Evolutionary conservation across 2,113 vertebrate genomes (phyloP), one percentile per base, ranked within the genome.

Genomic region (Phalacrocorax aristotelis): DNA sequence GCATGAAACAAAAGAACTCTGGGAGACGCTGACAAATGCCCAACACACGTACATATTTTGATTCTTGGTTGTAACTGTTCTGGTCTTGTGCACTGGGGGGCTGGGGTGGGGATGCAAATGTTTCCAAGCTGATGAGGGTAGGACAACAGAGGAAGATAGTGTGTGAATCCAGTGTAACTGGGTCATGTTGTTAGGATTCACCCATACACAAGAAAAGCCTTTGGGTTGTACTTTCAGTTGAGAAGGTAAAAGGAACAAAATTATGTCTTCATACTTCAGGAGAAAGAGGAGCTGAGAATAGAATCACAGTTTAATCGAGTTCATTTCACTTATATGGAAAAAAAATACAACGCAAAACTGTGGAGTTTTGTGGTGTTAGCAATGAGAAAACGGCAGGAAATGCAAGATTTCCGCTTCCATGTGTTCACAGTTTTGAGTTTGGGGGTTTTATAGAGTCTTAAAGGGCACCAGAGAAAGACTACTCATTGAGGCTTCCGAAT

Each of bases 41-140:
- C n/a, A 6, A 49, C 46, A 48, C 10, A 6, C 1, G 3, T 54
- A 79, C 62, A 82, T 76, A 30, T 71, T 91, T 81, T n/a, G 36
- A 14, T 46, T 74, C 15, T 52, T 70, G 36, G 3, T 62, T 83
- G 16, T 80, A 66, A 29, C 36, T 48, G 0, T 32, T 89, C 49
- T 25, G 20, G 32, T 71, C 8, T 58, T 71, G 5, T 0, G 0
- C 9, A 7, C 5, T 64, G 68, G 3, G 51, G 11, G 1, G 38
- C 25, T 74, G 44, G 10, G 23, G 21, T 38, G 52, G 52, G 30
- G 6, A 49, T 87, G 21, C 46, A 74, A 32, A 34, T 58, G 9
- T 83, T 75, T 49, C 51, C 23, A 36, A 36, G 20, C 20, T 48
- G 18, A 6, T 62, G 70, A 77, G 48, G 34, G 5, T 61, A 57